These are phyloP conservation scores for Danio aesculapii DNA, from an alignment of 2,797 vertebrate genomes.

Conservation along the genomic window DNA sequence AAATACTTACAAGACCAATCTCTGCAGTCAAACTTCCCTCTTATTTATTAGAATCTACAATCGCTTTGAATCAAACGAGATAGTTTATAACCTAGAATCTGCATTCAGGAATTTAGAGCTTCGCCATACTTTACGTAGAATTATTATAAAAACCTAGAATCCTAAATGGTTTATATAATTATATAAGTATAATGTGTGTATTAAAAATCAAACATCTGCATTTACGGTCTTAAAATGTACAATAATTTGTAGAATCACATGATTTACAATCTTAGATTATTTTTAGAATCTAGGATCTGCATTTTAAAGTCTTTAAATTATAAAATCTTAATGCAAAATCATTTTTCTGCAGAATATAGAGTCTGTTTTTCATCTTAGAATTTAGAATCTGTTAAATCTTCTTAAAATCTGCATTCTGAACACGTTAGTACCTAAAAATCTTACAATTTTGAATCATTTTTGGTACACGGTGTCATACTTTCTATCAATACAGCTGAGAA, in stretches of 20 bases:
- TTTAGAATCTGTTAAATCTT: no score
- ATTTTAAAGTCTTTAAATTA: no score
- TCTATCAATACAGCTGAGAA: no score
- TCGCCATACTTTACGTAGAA: neutral
- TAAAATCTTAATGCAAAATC: no score
- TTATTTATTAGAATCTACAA: neutral
- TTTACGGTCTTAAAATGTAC: neutral
- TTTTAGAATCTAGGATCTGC: neutral
- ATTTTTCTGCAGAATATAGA: no score
- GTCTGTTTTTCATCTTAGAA: no score
- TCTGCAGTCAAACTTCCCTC: neutral
- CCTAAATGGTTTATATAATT: no score
- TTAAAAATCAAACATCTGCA: neutral
- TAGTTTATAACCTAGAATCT: no score
- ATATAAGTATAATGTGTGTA: no score
- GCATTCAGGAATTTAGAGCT: neutral
- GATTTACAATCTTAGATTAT: neutral
- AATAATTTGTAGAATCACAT: neutral
- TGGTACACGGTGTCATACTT: neutral
- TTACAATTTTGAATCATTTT: neutral
- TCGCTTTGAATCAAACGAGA: neutral
- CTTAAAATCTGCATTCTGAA: no score
- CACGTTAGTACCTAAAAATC: neutral
- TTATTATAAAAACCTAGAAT: neutral
- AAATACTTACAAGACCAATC: constrained; percentile 21